Evolutionary conservation across 2,888 invertebrate species (phyloP), one percentile per base, ranked within the genome.

Genomic region (Drosophila fulvimacula): DNA sequence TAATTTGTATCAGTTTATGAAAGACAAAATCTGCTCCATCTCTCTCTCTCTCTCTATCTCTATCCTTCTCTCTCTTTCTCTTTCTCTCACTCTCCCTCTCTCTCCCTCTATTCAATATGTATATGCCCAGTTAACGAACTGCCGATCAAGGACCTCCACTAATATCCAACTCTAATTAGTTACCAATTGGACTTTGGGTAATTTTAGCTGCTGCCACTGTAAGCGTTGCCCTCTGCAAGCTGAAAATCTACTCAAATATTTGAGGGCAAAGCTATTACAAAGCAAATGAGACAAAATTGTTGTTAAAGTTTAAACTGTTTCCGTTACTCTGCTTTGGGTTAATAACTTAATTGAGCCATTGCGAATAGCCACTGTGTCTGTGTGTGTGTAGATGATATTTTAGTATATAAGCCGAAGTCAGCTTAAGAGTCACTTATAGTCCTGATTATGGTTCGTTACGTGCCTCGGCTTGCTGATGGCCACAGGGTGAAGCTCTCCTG

Each of bases 281-380:
- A 41, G 60, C 61, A 78, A 78, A 79, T 70, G 70, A 70, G 69
- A 60, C 74, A 65, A 79, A 42, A 64, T 69, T 81, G 77, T 65
- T 67, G 66, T 74, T 70, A 58, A 83, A 79, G 71, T 82, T 82
- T 76, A 36, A 65, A 81, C 57, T 65, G 63, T 69, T 80, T 61
- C 55, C 65, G 44, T 56, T 58, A 17, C 60, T 58, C 24, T 60
- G 60, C 56, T 59, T 57, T 60, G 46, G 57, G 63, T 57, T 86
- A 86, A 86, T 86, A 87, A 82, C 82, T 84, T 83, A 87, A 83
- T 83, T 83, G 83, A 82, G 76, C 67, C 67, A 73, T 78, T 53
- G 72, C 30, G 56, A 10, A 41, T 36, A 24, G 30, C 49, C 5
- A 17, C 24, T 32, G n/a, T 34, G n/a, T n/a, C n/a, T n/a, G n/a